Evolutionary conservation across 1,140 invertebrate genomes (phyloP), one percentile per base, ranked within the genome.

Genomic region (Solenopsis invicta): DNA sequence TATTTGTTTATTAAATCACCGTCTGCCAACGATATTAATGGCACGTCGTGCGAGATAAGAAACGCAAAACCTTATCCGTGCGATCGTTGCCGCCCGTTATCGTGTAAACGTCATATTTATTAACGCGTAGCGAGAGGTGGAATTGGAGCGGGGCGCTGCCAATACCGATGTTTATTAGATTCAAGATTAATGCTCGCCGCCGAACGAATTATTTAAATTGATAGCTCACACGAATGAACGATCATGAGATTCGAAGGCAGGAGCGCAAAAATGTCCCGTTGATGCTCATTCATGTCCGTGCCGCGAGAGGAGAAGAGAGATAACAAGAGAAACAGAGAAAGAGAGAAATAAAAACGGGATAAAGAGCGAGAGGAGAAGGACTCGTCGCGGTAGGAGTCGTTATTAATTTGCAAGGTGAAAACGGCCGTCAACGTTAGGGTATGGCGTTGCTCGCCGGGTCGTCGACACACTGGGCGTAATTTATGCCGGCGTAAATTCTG

Each of bases 401-500:
- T 80, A 89, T 90, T 90, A 90, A 89, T 90, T 89, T 64, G 72
- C 86, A 62, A 69, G 88, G 67, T 85, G 89, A 90, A 90, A 90
- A 89, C 75, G 85, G 52, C 34, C 67, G 54, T 72, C 75, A 62
- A 69, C 41, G 85, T 37, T 37, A 16, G 50, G 66, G 21, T 37
- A 54, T 16, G 9, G 41, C 75, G 88, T 66, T 84, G 76, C 76
- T 77, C 82, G 81, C 13, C 56, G 69, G 89, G 85, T 90, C 88
- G 88, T 84, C 85, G 89, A 87, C 89, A 61, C 54, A 45, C 54
- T 61, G 41, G 59, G 62, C 61, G 80, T 90, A 90, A 90, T 90
- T 89, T 89, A 90, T 90, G 88, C 62, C 75, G 86, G 86, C 87
- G 88, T 90, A 90, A 90, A 90, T 89, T 90, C 67, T 89, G 88